Conservation (phyloP, 2,888 invertebrate genomes). For the Prenolepis imparis region DNA sequence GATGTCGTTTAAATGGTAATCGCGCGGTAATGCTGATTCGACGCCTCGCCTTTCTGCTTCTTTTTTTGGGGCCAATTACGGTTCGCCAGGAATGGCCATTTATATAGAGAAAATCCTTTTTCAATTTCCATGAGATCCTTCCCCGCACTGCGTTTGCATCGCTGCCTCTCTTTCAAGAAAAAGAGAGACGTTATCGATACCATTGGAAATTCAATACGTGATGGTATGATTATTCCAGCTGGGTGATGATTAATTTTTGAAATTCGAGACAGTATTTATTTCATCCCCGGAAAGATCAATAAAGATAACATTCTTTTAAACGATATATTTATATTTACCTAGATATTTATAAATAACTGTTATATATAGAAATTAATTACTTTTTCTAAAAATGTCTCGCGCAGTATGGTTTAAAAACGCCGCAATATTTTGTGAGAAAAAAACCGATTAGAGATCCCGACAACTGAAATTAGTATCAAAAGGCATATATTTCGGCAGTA, state of each 20-base stretch:
- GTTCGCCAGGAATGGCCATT: slow-evolving; percentile 56
- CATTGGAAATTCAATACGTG: slow-evolving; percentile 41
- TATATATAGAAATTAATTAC: not conserved
- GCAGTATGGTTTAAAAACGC: not conserved
- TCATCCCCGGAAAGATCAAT: not conserved
- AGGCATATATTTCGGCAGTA: slow-evolving; percentile 50
- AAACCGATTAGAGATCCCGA: not conserved
- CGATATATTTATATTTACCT: not conserved
- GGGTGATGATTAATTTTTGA: slow-evolving; percentile 33
- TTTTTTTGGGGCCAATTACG: slow-evolving; percentile 62
- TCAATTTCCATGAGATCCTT: slow-evolving; percentile 57
- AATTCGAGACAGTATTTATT: not conserved
- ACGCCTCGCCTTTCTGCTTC: slow-evolving; percentile 39
- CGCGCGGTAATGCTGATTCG: slow-evolving; percentile 74
- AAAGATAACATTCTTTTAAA: not conserved
- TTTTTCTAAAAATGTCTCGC: slow-evolving; percentile 5
- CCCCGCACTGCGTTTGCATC: slow-evolving; percentile 11
- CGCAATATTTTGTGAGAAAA: slow-evolving; percentile 14
- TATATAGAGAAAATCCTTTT: slow-evolving; percentile 64
- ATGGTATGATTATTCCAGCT: slow-evolving; percentile 4
- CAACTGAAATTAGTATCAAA: slow-evolving; percentile 51
- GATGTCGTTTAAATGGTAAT: slow-evolving; percentile 77
- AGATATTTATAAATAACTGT: slow-evolving; percentile 15
- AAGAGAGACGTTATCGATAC: slow-evolving; percentile 27
- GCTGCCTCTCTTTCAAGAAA: slow-evolving; percentile 29